Conservation (phyloP, 2,888 invertebrate genomes). For the Dinocampus coccinellae region DNA sequence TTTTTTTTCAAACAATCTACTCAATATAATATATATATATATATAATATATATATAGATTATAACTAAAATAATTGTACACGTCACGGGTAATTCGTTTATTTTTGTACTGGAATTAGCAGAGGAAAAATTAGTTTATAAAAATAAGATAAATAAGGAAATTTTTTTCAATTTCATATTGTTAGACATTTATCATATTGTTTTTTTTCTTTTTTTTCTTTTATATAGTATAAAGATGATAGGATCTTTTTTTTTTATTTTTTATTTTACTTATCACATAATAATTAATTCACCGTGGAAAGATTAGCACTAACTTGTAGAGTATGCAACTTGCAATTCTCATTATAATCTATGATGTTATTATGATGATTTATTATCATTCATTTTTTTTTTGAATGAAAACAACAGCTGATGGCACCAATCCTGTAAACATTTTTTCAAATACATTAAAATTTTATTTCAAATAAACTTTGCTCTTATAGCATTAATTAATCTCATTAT, state of each 20-base stretch:
- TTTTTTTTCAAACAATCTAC: no score
- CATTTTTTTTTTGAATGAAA: constrained; percentile 76
- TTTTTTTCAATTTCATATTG: background rate
- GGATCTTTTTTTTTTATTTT: background rate
- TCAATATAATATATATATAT: no score
- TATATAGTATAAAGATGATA: background rate
- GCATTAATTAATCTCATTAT: no score
- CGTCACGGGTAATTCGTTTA: background rate
- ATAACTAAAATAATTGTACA: background rate
- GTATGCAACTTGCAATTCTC: background rate
- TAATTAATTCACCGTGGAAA: background rate
- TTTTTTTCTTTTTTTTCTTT: no score
- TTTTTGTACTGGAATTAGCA: background rate
- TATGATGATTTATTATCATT: constrained; percentile 46
- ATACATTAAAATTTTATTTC: constrained; percentile 5
- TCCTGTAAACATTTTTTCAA: constrained; percentile 72
- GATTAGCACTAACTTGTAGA: background rate
- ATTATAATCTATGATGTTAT: background rate
- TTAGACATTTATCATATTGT: background rate
- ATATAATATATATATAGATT: background rate
- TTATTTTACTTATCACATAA: background rate
- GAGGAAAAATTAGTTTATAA: background rate
- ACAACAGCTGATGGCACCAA: constrained; percentile 88
- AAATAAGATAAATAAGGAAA: background rate
- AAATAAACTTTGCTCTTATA: background rate